Evolutionary conservation across 2,113 vertebrate species (phyloP).

Genomic region (Vulpes vulpes): DNA sequence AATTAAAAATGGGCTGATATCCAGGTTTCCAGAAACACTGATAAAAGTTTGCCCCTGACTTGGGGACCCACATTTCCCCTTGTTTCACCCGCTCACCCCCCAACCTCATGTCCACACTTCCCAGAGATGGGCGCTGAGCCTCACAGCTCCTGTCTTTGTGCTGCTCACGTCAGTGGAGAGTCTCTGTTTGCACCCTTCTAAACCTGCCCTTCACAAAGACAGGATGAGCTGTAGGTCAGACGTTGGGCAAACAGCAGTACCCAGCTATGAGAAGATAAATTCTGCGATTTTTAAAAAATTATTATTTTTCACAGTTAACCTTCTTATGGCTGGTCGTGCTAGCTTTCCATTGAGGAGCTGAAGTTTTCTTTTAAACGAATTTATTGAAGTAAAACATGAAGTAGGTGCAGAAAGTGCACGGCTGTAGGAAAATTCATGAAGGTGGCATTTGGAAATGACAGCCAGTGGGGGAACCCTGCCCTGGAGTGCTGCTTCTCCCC

Average conservation of each 20-base stretch:
- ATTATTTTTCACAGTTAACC: background rate
- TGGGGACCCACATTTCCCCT: background rate
- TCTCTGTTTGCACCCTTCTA: background rate
- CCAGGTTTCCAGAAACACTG: background rate
- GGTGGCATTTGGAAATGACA: background rate
- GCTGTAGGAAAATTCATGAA: background rate
- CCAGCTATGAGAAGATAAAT: background rate
- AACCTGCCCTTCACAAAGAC: background rate
- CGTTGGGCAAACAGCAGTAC: background rate
- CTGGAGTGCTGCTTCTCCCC: fast-evolving
- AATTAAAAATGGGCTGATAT: background rate
- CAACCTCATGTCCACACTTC: background rate
- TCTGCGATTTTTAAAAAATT: background rate
- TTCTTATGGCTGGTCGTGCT: background rate
- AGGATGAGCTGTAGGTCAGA: background rate
- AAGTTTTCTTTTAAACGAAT: background rate
- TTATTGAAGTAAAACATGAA: background rate
- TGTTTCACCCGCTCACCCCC: background rate
- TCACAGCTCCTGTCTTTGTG: fast-evolving
- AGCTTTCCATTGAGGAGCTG: background rate
- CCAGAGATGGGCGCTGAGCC: background rate
- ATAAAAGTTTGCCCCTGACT: background rate
- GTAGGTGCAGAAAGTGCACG: background rate
- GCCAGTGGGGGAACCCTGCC: fast-evolving
- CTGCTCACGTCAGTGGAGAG: background rate